Conservation (phyloP, 2,797 vertebrate genomes). For the Enteromius mattozi region DNA sequence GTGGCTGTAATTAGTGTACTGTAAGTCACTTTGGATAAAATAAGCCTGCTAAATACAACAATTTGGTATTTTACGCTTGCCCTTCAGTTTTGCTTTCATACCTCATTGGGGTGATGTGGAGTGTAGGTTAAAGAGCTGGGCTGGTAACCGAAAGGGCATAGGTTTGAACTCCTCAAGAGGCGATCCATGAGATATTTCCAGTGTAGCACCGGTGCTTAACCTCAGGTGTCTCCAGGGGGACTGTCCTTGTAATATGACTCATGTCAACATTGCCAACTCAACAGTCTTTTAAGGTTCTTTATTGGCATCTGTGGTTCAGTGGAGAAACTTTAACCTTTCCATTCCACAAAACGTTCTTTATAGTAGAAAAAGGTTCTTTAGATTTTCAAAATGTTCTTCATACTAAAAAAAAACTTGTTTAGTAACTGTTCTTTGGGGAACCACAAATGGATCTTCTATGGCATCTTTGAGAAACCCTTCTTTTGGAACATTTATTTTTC, state of each 20-base stretch:
- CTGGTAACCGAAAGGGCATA: not conserved
- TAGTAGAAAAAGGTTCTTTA: not conserved
- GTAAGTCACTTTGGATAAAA: constrained; percentile 40
- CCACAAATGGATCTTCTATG: not conserved
- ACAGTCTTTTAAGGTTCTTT: not conserved
- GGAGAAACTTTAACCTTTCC: not conserved
- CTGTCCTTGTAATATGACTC: constrained; percentile 1
- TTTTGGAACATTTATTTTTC: not conserved
- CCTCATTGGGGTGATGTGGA: not conserved
- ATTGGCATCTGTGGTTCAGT: not conserved
- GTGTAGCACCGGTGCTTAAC: not conserved
- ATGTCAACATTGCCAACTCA: not conserved
- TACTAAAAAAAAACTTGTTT: not conserved
- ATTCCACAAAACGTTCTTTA: not conserved
- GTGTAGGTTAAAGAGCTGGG: constrained; percentile 10
- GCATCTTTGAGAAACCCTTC: not conserved
- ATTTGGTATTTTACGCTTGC: constrained; percentile 21
- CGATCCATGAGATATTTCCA: not conserved
- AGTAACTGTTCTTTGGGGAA: not conserved
- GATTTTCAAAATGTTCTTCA: not conserved
- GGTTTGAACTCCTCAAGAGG: not conserved
- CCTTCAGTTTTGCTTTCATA: not conserved
- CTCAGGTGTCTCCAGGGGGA: not conserved
- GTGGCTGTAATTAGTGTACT: constrained; percentile 36
- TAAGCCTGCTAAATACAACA: constrained; percentile 23